Evolutionary conservation across 2,888 invertebrate species (phyloP).

Genomic region (Zonitis immaculata): DNA sequence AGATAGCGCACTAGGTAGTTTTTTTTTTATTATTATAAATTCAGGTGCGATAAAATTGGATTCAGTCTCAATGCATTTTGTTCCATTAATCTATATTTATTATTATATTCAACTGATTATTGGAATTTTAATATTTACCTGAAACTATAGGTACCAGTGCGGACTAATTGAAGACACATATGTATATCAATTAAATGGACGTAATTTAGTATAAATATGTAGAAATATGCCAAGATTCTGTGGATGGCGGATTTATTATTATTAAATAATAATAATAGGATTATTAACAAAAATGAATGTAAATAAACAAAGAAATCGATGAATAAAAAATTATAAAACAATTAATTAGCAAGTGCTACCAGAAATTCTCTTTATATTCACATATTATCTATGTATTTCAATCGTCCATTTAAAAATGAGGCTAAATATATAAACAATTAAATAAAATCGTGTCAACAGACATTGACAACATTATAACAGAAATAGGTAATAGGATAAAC

Average conservation of each 20-base stretch:
- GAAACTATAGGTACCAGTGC: neutral
- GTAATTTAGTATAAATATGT: conserved; percentile 41
- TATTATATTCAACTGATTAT: neutral
- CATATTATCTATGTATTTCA: conserved; percentile 45
- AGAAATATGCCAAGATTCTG: conserved; percentile 16
- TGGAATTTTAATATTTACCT: neutral
- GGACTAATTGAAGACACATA: neutral
- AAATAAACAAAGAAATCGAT: conserved; percentile 23
- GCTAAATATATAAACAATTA: conserved; percentile 40
- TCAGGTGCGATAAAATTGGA: neutral
- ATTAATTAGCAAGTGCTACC: conserved; percentile 40
- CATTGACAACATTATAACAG: conserved; percentile 24
- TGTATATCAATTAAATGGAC: conserved; percentile 45
- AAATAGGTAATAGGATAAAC: conserved; percentile 25
- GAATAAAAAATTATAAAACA: conserved; percentile 13
- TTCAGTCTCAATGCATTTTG: neutral
- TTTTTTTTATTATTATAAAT: neutral
- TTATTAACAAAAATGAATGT: conserved; percentile 15
- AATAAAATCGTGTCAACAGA: conserved; percentile 40
- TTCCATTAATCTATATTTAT: neutral
- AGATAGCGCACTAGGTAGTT: conserved; percentile 8
- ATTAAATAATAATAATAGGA: conserved; percentile 6
- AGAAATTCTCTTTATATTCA: conserved; percentile 45
- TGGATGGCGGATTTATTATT: conserved; percentile 2
- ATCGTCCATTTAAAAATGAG: conserved; percentile 46